Evolutionary conservation across 2,888 invertebrate species (phyloP).

Genomic region (Stenichneumon culpator): DNA sequence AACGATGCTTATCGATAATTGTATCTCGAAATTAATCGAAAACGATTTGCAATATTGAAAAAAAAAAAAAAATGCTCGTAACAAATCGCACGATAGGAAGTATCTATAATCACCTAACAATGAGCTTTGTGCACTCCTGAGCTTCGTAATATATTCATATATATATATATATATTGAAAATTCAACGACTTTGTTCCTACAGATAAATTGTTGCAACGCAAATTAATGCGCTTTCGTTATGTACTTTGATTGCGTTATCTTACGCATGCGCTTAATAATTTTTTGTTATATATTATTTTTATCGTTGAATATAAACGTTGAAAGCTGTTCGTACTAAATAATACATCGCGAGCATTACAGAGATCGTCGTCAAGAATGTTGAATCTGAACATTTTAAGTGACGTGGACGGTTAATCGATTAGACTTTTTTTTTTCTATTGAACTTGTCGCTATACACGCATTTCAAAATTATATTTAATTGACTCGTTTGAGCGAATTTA

Average conservation of each 20-base stretch:
- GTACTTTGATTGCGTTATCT: constrained; percentile 5
- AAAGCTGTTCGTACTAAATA: constrained; percentile 19
- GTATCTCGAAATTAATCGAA: constrained; percentile 15
- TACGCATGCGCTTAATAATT: background rate
- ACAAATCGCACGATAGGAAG: constrained; percentile 50
- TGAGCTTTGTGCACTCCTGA: constrained; percentile 61
- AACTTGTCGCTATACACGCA: constrained; percentile 6
- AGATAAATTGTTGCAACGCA: constrained; percentile 10
- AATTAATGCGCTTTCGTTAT: constrained; percentile 20
- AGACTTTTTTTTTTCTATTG: background rate
- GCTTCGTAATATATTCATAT: constrained; percentile 21
- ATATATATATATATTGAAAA: constrained; percentile 13
- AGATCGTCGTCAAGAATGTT: constrained; percentile 36
- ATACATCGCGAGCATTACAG: constrained; percentile 24
- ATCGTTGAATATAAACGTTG: constrained; percentile 17
- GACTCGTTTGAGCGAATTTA: constrained; percentile 23
- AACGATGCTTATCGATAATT: constrained; percentile 24
- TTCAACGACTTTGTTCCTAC: constrained; percentile 24
- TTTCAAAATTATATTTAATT: background rate
- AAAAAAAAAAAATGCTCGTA: constrained; percentile 25
- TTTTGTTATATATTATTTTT: background rate
- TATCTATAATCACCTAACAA: constrained; percentile 37
- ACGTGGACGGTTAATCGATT: constrained; percentile 29
- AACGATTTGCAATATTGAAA: constrained; percentile 33
- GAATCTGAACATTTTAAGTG: constrained; percentile 39